A percentile compares a stretch with the other conserved stretches of the same genome.
Conservation (phyloP, 2,888 invertebrate genomes). For the Eristalis tenax region DNA sequence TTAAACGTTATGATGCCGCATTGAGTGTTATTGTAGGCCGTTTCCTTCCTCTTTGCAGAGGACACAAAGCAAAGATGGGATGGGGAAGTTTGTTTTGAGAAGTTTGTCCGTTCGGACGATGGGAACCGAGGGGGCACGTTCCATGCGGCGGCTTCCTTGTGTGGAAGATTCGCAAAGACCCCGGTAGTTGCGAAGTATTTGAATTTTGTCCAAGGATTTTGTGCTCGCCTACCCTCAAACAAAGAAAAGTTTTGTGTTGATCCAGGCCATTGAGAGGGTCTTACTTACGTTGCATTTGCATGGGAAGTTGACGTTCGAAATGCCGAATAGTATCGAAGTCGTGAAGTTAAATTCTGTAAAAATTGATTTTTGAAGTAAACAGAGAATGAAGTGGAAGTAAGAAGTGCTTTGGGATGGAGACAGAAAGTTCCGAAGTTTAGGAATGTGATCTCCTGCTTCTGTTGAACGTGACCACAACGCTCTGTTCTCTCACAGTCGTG, state of each 20-base stretch:
- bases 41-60: not conserved
- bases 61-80: not conserved
- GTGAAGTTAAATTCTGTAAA: not conserved
- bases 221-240: not conserved
- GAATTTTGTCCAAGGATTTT: not conserved
- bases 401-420: not conserved
- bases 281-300: not conserved
- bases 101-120: not conserved
- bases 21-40: not conserved
- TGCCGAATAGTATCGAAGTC: not conserved
- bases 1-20: not conserved
- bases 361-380: not conserved
- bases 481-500: not conserved
- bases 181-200: not conserved
- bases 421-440: not conserved
- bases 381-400: not conserved
- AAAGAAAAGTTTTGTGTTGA: not conserved
- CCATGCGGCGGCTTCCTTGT: not conserved
- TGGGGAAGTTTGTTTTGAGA: not conserved
- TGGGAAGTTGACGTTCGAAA: not conserved
- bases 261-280: not conserved
- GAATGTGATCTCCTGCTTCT: not conserved
- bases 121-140: not conserved
- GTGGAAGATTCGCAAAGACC: not conserved
- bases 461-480: not conserved